phyloP scores from a whole-genome alignment of 2,888 invertebrate species.

The Hemistola chrysoprasaria region DNA sequence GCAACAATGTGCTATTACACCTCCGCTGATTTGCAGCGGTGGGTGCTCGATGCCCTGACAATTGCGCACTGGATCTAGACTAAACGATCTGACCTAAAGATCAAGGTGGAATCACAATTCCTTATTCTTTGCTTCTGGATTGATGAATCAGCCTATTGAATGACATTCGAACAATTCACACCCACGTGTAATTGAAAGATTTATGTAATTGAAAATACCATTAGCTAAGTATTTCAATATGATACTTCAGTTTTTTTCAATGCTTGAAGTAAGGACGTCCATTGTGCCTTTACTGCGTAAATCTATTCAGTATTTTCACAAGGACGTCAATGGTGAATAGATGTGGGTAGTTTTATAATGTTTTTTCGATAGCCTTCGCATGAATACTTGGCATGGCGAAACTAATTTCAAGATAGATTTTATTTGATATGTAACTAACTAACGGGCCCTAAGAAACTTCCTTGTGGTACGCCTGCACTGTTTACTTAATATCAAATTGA shows the following conservation, averaged over 20 bases:
- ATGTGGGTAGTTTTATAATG: too few species aligned
- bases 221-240: constrained; percentile 1
- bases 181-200: too few species aligned
- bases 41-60: constrained; percentile 47
- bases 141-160: constrained; percentile 5
- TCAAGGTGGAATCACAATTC: constrained; percentile 40
- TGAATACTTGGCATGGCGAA: too few species aligned
- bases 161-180: constrained; percentile 11
- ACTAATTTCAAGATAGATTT: too few species aligned
- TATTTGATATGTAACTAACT: too few species aligned
- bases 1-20: constrained; percentile 61
- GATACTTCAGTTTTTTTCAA: constrained; percentile 11
- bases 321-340: constrained; percentile 27
- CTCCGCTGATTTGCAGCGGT: constrained; percentile 52
- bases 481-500: too few species aligned
- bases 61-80: constrained; percentile 44
- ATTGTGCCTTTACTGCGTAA: constrained; percentile 40
- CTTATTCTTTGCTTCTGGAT: constrained; percentile 14
- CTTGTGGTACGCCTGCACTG: too few species aligned
- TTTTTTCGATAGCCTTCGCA: too few species aligned
- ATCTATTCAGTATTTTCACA: constrained; percentile 30
- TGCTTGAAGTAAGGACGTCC: constrained; percentile 7
- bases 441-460: too few species aligned
- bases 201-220: constrained; percentile 1
- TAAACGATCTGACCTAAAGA: constrained; percentile 62